Evolutionary conservation across 1,140 invertebrate species (phyloP), one percentile per base, ranked within the genome.

Genomic region (Achroia grisella): DNA sequence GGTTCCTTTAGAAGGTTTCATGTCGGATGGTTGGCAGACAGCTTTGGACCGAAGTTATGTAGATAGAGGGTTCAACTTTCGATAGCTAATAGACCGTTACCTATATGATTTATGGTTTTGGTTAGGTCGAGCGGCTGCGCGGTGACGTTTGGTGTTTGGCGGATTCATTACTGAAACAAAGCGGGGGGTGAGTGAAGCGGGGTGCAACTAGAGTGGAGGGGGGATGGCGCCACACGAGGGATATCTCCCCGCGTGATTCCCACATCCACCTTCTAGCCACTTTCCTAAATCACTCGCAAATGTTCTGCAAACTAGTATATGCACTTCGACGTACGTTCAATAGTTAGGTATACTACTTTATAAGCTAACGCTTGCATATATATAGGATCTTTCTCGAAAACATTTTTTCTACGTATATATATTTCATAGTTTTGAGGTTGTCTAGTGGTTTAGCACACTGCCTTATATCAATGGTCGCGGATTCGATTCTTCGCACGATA

Each of bases 131-230:
- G 74, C 69, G 75, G 58, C 60, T 76, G 79, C 75, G 79, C 79
- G 69, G 59, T 81, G 70, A 71, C 63, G 72, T 71, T 79, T 76
- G 75, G 63, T 67, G 79, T 83, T 83, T 79, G 77, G 61, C 63
- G 77, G 75, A 79, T 80, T 83, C 79, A 83, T 83, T 80, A 80
- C 73, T 68, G 73, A 83, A 77, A 83, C 76, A 83, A 80, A 81
- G 69, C 52, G 44, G 60, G 52, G 58, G 37, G 47, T 23, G 17
- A 23, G 17, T 23, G 17, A 3, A 23, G 17, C 17, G 17, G 34
- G 35, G 50, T 34, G 42, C 30, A 23, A 23, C 17, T 23, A 23
- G 49, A 36, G 37, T 47, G 48, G 29, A 56, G 42, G 44, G 41
- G 47, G 45, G 34, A 23, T 23, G 29, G 44, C 44, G 23, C 52